Evolutionary conservation across 2,113 vertebrate species (phyloP), one percentile per base, ranked within the genome.

Genomic region (Thymallus thymallus): DNA sequence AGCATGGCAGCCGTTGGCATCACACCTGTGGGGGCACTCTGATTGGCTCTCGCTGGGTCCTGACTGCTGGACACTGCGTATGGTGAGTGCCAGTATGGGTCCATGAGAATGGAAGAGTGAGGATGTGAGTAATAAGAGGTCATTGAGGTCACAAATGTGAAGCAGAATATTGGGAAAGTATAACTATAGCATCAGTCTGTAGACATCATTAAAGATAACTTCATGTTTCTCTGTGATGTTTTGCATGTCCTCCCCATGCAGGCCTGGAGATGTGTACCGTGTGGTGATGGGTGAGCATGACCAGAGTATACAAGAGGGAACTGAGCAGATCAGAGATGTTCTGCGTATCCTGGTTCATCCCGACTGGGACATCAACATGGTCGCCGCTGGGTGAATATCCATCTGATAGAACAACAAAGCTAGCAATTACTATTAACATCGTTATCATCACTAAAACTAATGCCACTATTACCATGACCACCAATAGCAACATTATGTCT

Each of bases 51-150:
- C 88, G 89, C 64, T 92, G 92, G 90, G 89, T 92, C 55, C 69
- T 92, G 76, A 92, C 91, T 0, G 90, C 92, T 13, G 92, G 90
- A 51, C 92, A 93, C 79, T 92, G 92, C 70, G 91, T 93, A 69
- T 85, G 83, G 92, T 51, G 14, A 51, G 48, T 51, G 48, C 16
- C 48, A 45, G 22, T 3, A 56, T 55, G 48, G 18, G 48, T 55
- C 48, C 48, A 18, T n/a, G 22, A 22, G 9, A 22, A 22, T 7
- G 9, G 22, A 23, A 61, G 9, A 23, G 22, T 22, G n/a, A n/a
- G 22, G 13, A 18, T 61, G 48, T 51, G 48, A 51, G 48, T 51
- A 18, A 18, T 5, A 51, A 51, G 3, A 51, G 48, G 13, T 18
- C 4, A 5, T 51, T 51, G 48, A 51, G 12, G 12, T 51, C 48